Base-by-base conservation (phyloP, 2,888 invertebrate species). In the Chorisops tibialis region DNA sequence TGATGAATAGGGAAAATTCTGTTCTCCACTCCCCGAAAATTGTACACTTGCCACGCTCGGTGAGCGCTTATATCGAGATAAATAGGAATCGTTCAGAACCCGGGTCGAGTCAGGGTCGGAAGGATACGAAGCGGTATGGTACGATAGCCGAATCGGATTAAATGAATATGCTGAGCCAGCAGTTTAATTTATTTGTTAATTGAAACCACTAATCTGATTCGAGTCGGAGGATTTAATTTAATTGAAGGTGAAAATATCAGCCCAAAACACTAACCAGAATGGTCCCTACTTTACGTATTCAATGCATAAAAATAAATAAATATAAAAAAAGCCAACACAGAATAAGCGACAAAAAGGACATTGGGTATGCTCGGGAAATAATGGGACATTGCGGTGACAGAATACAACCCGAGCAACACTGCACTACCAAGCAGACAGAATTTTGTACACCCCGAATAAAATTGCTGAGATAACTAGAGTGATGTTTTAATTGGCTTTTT, bases 161-260 rank as follows among this genome's bases (percentile, higher is more conserved):
- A 52, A 54, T 22, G 59, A 60, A 52, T 63, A 54, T 60, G 52
- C 43, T 51, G 38, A 38, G 56, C 22, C 59, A 64, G 24, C 64
- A 61, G 54, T 64, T 64, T 64, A 64, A 64, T 64, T 64, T 64
- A 62, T 64, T 64, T 54, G 62, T 62, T 62, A 62, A 64, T 62
- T 64, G 61, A 62, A 64, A 64, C 64, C 61, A 59, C 62, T 62
- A 61, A 64, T 64, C 61, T 47, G 64, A 62, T 62, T 58, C 59
- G 39, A 38, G 61, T n/a, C 51, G 49, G 58, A 49, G 63, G 56
- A 63, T 63, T 63, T 63, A 52, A 61, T 63, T 63, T 63, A 60
- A 63, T 56, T 61, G 63, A 35, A 56, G 58, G 60, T 63, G 54
- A 47, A 47, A 51, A 43, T 39, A 12, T 39, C 39, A 39, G n/a